Conservation (phyloP, 1,140 invertebrate species). For the Drosophila busckii region DNA sequence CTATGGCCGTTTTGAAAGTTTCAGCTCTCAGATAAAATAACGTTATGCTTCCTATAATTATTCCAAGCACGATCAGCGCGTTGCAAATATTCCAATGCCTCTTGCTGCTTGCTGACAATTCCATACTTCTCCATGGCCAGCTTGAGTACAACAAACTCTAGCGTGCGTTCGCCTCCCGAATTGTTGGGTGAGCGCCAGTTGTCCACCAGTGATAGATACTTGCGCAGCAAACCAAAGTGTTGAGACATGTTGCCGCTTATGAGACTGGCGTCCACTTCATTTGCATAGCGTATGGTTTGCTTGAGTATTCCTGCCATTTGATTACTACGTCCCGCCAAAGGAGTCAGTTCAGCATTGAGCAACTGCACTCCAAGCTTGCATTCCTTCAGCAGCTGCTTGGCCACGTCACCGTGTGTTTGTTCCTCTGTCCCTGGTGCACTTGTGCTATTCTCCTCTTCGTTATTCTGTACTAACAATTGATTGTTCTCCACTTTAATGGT, state of each 20-base stretch:
- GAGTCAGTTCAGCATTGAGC: constrained; percentile 45
- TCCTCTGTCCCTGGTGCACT: constrained; percentile 22
- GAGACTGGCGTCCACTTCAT: constrained; percentile 43
- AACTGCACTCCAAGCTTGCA: constrained; percentile 31
- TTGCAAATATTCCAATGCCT: constrained; percentile 32
- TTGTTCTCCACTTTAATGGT: constrained; percentile 51
- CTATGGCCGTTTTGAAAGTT: constrained; percentile 8
- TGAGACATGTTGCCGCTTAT: constrained; percentile 29
- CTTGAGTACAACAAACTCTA: constrained; percentile 58
- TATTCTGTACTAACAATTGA: constrained; percentile 29
- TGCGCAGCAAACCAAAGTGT: constrained; percentile 40
- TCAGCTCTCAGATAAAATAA: constrained; percentile 34
- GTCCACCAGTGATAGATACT: constrained; percentile 42
- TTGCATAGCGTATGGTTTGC: constrained; percentile 47
- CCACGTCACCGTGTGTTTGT: constrained; percentile 11
- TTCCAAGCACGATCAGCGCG: constrained; percentile 35
- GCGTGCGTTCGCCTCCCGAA: constrained; percentile 32
- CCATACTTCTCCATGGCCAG: constrained; percentile 51
- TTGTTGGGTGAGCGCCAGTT: constrained; percentile 22
- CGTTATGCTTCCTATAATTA: constrained; percentile 37
- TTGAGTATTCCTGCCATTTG: constrained; percentile 49
- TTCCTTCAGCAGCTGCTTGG: constrained; percentile 23
- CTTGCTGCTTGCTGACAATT: constrained; percentile 25
- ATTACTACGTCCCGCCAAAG: constrained; percentile 53
- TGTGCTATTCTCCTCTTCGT: constrained; percentile 1